These are phyloP conservation scores for Butorides virescens DNA, from an alignment of 2,113 vertebrate species.

Conservation along the genomic window DNA sequence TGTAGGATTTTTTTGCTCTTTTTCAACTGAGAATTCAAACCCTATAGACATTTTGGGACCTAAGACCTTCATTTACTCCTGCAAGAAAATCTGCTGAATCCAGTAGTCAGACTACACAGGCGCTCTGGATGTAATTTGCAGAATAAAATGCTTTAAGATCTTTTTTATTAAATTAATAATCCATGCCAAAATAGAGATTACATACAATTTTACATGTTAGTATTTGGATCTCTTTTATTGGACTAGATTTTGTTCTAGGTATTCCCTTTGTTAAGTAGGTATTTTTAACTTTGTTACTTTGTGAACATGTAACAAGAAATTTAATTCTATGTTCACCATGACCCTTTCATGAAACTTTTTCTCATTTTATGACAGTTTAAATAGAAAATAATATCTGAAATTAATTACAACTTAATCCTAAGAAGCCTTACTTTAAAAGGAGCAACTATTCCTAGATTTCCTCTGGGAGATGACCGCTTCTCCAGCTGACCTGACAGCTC, in stretches of 20 bases:
- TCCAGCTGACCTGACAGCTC: not conserved
- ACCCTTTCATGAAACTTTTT: not conserved
- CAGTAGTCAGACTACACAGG: not conserved
- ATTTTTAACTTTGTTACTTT: not conserved
- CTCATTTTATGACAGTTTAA: not conserved
- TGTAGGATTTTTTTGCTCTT: not conserved
- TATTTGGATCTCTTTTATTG: not conserved
- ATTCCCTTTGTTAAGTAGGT: not conserved
- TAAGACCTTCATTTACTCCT: not conserved
- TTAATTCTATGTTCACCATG: not conserved
- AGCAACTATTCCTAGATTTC: not conserved
- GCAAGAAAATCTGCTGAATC: not conserved
- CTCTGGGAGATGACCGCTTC: not conserved
- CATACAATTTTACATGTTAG: not conserved
- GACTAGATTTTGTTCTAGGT: not conserved
- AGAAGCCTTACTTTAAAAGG: not conserved
- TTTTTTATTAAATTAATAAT: not conserved
- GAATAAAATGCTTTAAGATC: not conserved
- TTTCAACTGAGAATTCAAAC: not conserved
- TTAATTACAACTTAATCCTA: not conserved
- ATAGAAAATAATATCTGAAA: not conserved
- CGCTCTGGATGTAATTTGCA: not conserved
- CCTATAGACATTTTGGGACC: not conserved
- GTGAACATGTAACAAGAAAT: not conserved
- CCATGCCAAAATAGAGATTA: not conserved